Base-by-base conservation (phyloP, 2,888 invertebrate species). In the Melitaea athalia region DNA sequence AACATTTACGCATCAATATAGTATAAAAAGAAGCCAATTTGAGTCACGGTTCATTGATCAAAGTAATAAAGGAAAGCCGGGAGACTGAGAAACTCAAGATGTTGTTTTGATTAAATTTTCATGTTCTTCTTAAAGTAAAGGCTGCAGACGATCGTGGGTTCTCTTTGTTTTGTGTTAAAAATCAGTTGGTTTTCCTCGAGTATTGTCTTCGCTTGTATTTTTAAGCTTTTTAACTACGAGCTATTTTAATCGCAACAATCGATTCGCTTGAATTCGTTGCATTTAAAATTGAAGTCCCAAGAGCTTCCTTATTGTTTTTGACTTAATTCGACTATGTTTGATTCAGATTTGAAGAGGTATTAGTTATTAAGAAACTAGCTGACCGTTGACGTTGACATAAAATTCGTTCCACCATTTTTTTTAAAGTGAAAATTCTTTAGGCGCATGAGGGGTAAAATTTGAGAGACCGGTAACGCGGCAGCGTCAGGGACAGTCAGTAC, bases 31-130 rank as follows among this genome's bases (percentile, higher is more conserved):
- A 76, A 76, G 76, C 78, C 75, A 72, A 78, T 80, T 77, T 61
- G 63, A 67, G 71, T 72, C 73, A 72, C 74, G 77, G 72, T 76
- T 75, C 82, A 82, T 79, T 80, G 85, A 79, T 81, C 83, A 82
- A 81, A 81, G 82, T 77, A 79, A 82, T 80, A 76, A 77, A 75
- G 68, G 71, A 72, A 74, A 76, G 69, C 69, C 73, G 52, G 63
- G 70, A 74, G 78, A 76, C 77, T 81, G 76, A 75, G 64, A 64
- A 77, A 76, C 75, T 78, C 57, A 60, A 52, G 72, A 78, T 74
- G 78, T 77, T 81, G 79, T 80, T 81, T 79, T 85, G 82, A 84
- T 85, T 83, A 83, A 81, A 83, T 82, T 83, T 84, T 79, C 78
- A 78, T 80, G 79, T 72, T 75, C 69, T 65, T 62, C 55, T 42